These are phyloP conservation scores for Hippocampus abdominalis DNA, from an alignment of 2,113 vertebrate species.

Conservation along the genomic window DNA sequence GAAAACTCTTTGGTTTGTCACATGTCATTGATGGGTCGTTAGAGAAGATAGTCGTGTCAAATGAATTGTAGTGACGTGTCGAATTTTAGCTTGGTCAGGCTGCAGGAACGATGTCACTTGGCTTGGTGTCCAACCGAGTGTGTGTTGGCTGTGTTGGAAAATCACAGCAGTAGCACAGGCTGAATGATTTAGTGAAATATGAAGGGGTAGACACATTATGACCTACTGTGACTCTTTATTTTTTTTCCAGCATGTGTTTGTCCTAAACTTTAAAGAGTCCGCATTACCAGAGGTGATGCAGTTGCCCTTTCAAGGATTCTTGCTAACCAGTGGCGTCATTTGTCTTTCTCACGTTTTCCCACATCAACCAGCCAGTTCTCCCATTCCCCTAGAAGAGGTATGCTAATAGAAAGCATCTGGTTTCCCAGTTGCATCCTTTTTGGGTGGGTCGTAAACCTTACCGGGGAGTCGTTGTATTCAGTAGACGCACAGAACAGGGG, in stretches of 20 bases:
- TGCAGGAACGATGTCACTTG: not conserved
- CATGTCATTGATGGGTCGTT: not conserved
- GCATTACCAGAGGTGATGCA: slow-evolving; percentile 53
- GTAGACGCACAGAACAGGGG: slow-evolving; percentile 36
- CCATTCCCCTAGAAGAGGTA: slow-evolving; percentile 58
- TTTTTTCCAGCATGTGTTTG: slow-evolving; percentile 25
- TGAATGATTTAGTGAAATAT: slow-evolving; percentile 7
- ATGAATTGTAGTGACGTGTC: not conserved
- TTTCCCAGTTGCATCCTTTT: slow-evolving; percentile 47
- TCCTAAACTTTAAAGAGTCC: slow-evolving; percentile 43
- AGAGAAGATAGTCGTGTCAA: too few species aligned
- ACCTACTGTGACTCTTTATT: slow-evolving; percentile 14
- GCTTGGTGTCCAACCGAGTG: not conserved
- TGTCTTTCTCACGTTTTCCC: slow-evolving; percentile 65
- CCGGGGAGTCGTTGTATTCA: slow-evolving; percentile 28
- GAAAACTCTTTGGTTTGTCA: not conserved
- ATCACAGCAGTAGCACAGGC: too few species aligned
- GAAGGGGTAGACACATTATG: slow-evolving; percentile 34
- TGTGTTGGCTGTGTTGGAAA: not conserved
- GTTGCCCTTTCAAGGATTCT: slow-evolving; percentile 32
- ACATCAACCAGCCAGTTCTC: slow-evolving; percentile 48
- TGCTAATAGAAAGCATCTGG: slow-evolving; percentile 76
- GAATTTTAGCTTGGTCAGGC: not conserved
- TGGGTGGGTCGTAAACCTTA: slow-evolving; percentile 2
- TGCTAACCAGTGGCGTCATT: slow-evolving; percentile 53